Evolutionary conservation across 1,140 invertebrate genomes (phyloP).

Genomic region (Steinernema feltiae): DNA sequence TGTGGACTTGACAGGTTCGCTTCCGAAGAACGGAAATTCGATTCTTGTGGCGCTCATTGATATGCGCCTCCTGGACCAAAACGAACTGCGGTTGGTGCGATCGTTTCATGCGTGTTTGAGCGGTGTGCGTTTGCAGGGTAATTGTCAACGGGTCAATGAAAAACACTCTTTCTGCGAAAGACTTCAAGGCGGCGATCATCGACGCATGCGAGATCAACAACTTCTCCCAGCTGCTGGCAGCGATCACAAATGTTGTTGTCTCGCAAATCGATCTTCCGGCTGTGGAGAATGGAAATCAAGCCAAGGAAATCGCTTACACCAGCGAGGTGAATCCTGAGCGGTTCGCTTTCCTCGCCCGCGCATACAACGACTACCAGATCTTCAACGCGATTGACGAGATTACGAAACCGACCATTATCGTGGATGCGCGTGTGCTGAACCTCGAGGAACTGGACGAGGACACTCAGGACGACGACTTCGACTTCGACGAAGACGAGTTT

Average conservation of each 20-base stretch:
- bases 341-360: neutral
- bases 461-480: neutral
- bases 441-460: conserved; percentile 13
- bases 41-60: neutral
- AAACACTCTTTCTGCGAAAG: neutral
- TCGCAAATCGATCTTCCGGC: neutral
- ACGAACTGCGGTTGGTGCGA: conserved; percentile 13
- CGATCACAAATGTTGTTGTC: neutral
- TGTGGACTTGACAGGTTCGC: conserved; percentile 15
- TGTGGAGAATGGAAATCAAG: neutral
- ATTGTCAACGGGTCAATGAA: conserved; percentile 22
- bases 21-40: neutral
- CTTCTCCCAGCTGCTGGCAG: neutral
- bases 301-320: neutral
- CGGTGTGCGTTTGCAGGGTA: conserved; percentile 5
- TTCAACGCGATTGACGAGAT: neutral
- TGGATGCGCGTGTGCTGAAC: conserved; percentile 4
- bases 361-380: conserved; percentile 19
- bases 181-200: neutral
- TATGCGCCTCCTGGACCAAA: neutral
- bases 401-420: neutral
- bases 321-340: neutral
- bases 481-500: conserved; percentile 16
- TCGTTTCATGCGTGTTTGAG: neutral
- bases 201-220: neutral